Conservation (phyloP, 2,797 vertebrate genomes). For the Psittacula echo region DNA sequence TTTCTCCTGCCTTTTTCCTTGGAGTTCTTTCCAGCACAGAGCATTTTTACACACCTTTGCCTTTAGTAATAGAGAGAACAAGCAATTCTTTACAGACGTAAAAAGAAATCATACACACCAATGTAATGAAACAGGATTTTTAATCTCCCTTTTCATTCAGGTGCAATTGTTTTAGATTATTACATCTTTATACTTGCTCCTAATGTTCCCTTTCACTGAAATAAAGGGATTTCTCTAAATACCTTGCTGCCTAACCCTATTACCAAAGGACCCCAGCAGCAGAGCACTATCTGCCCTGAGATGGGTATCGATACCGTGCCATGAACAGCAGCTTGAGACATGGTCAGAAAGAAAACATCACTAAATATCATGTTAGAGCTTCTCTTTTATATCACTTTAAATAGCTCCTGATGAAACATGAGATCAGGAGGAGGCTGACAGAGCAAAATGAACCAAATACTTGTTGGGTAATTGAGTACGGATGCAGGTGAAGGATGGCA, state of each 20-base stretch:
- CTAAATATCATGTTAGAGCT: fast-evolving
- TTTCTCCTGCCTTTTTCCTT: not conserved
- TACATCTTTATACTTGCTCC: not conserved
- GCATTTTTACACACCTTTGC: not conserved
- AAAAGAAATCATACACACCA: not conserved
- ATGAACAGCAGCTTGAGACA: fast-evolving
- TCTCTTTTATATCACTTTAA: not conserved
- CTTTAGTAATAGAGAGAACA: not conserved
- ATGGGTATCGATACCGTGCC: fast-evolving
- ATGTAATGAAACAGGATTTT: not conserved
- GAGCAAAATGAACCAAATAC: not conserved
- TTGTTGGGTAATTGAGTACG: fast-evolving
- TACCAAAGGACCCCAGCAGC: not conserved
- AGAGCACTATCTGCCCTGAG: not conserved
- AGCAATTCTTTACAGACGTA: not conserved
- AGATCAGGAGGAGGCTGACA: fast-evolving
- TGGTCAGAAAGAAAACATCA: fast-evolving
- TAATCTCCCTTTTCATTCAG: not conserved
- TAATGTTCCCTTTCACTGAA: not conserved
- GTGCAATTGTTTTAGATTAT: not conserved
- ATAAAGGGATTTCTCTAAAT: not conserved
- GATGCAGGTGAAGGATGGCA: fast-evolving
- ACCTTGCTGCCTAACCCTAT: not conserved
- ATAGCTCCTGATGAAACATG: fast-evolving
- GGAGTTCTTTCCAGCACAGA: not conserved